Evolutionary conservation across 2,888 invertebrate species (phyloP).

Genomic region (Agelastica alni): DNA sequence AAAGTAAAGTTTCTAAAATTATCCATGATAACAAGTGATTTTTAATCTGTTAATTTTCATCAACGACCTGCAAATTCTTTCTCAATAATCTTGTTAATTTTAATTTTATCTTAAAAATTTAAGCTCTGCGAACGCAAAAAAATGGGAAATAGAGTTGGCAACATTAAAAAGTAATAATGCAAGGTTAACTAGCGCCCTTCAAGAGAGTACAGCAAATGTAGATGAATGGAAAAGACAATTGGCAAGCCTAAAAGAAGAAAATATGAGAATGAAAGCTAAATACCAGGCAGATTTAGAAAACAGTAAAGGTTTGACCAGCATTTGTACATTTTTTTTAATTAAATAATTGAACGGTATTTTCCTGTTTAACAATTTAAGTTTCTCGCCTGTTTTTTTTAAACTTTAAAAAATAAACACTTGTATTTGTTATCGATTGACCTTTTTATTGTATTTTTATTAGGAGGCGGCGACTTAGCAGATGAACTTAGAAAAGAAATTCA

Average conservation of each 20-base stretch:
- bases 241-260: slow-evolving; percentile 90
- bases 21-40: too few species aligned
- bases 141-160: slow-evolving; percentile 96
- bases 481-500: slow-evolving; percentile 77
- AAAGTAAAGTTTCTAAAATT: too few species aligned
- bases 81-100: too few species aligned
- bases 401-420: not conserved
- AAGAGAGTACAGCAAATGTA: slow-evolving; percentile 94
- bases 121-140: slow-evolving; percentile 97
- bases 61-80: too few species aligned
- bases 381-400: not conserved
- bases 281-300: slow-evolving; percentile 73
- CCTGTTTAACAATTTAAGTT: not conserved
- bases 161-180: slow-evolving; percentile 96
- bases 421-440: too few species aligned
- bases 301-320: slow-evolving; percentile 60
- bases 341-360: not conserved
- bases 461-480: slow-evolving; percentile 71
- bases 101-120: too few species aligned
- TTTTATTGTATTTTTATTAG: too few species aligned
- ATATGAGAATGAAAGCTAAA: slow-evolving; percentile 78
- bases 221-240: slow-evolving; percentile 98
- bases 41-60: too few species aligned
- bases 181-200: slow-evolving; percentile 90
- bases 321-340: not conserved